Percentiles rank a stretch among this genome's conserved stretches.
phyloP scores from a whole-genome alignment of 2,888 invertebrate species.

The Thysanoteuthis rhombus region DNA sequence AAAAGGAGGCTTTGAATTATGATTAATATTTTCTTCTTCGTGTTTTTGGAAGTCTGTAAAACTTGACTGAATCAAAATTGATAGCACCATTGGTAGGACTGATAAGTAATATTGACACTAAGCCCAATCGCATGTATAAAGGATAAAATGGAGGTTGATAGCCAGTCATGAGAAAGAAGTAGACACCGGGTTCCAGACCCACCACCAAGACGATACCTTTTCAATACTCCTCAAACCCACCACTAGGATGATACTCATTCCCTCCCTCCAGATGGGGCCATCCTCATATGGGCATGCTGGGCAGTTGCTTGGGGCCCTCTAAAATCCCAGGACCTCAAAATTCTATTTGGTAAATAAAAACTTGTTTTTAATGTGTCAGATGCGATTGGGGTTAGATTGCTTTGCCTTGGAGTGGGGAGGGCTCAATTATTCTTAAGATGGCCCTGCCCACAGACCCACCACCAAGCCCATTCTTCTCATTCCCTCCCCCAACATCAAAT shows the following conservation, averaged over 20 bases:
- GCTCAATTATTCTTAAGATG: too few species aligned
- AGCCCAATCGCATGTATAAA: neutral
- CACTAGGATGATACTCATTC: too few species aligned
- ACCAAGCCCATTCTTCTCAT: neutral
- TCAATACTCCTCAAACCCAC: too few species aligned
- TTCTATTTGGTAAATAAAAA: too few species aligned
- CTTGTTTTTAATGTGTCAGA: too few species aligned
- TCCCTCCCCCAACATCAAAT: neutral
- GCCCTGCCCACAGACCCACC: too few species aligned
- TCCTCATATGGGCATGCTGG: too few species aligned
- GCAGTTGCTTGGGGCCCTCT: too few species aligned
- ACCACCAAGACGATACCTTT: neutral
- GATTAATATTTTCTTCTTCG: neutral
- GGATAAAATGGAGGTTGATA: neutral
- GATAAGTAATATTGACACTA: neutral
- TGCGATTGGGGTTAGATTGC: too few species aligned
- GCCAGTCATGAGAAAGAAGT: neutral
- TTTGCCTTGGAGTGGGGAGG: too few species aligned
- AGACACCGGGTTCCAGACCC: neutral
- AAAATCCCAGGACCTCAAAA: too few species aligned
- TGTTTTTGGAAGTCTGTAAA: neutral
- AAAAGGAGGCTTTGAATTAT: neutral
- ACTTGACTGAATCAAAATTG: neutral
- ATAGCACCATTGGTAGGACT: conserved; percentile 12
- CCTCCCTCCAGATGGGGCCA: too few species aligned